A percentile compares a stretch with the other conserved stretches of the same genome.
Conservation (phyloP, 2,797 vertebrate species). For the Alectoris magna region DNA sequence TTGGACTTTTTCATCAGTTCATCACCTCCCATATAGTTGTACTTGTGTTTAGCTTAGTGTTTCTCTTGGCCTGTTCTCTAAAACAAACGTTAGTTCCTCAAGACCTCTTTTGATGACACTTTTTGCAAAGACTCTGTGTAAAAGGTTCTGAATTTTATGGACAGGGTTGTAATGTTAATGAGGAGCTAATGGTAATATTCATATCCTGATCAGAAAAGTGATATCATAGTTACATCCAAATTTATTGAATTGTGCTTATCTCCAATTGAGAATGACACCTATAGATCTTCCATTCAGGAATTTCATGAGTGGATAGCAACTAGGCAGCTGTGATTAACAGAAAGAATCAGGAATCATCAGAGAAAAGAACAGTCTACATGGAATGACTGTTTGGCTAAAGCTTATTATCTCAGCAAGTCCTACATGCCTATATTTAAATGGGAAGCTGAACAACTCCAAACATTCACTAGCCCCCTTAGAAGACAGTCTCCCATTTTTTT, state of each 20-base stretch:
- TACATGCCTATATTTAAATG: not conserved
- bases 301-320: not conserved
- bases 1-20: accelerated
- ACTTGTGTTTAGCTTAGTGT: not conserved
- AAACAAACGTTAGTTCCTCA: not conserved
- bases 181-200: not conserved
- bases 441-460: not conserved
- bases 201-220: not conserved
- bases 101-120: not conserved
- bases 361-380: not conserved
- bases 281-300: not conserved
- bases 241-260: not conserved
- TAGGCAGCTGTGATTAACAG: not conserved
- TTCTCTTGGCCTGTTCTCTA: not conserved
- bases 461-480: not conserved
- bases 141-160: not conserved
- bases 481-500: not conserved
- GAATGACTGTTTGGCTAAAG: not conserved
- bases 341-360: not conserved
- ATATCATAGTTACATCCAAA: not conserved
- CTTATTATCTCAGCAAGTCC: not conserved
- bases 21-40: not conserved
- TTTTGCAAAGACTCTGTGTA: not conserved
- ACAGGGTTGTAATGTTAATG: not conserved
- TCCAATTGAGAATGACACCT: not conserved